Evolutionary conservation across 2,113 vertebrate genomes (phyloP), one percentile per base, ranked within the genome.

Genomic region (Galemys pyrenaicus): DNA sequence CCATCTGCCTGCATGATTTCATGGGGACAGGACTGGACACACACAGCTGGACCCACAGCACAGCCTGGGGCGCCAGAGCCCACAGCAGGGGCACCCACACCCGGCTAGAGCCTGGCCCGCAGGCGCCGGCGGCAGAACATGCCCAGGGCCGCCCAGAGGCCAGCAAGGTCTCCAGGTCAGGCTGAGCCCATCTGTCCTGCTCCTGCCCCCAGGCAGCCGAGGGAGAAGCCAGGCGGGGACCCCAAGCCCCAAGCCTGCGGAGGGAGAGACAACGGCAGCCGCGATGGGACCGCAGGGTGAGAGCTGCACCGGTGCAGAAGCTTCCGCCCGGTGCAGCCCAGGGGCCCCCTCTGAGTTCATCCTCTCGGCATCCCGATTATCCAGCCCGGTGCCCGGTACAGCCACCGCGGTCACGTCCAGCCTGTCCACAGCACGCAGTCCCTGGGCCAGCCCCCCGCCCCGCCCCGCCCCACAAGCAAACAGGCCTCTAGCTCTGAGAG

Each of bases 41-140:
- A 30, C 32, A 54, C 15, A 4, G 8, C 15, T 28, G 81, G 74
- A 13, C 74, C 16, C 11, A 6, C 28, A 44, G 77, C 81, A 54
- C 17, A 22, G 68, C 62, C 62, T 41, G 10, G 44, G 44, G 81
- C 49, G 56, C 24, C 26, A 17, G 19, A 28, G 51, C 65, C 71
- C 58, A 35, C 3, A 4, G 35, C 49, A 46, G 54, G 64, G 62
- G 73, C 30, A 28, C 12, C 51, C 22, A 0, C 64, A 9, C 16
- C 3, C 0, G 16, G 26, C 41, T 60, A n/a, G 54, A 82, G 54
- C 46, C 82, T 68, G 51, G 16, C 51, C 51, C 1, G 0, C 0
- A 19, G 28, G 8, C 56, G 19, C 4, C 9, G 0, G 44, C 2
- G 49, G 39, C 2, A 8, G 28, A 41, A 37, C 51, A 28, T 4